phyloP scores from a whole-genome alignment of 2,113 vertebrate genomes.

The Octodon degus region DNA sequence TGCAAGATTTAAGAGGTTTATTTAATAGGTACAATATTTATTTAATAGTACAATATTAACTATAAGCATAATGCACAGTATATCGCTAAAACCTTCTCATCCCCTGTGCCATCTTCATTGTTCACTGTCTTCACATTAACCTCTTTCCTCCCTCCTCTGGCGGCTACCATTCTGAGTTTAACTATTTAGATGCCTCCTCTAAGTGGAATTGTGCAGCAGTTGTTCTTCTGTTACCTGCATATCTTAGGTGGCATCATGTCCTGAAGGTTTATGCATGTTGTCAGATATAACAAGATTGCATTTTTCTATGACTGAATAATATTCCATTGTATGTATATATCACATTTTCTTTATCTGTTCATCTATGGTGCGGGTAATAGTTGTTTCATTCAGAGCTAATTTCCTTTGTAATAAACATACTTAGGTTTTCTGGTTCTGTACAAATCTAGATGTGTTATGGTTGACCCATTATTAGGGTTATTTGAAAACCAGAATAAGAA shows the following conservation, averaged over 20 bases:
- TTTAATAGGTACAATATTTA: too few species aligned
- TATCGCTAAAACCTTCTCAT: background rate
- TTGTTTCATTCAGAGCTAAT: background rate
- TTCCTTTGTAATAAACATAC: constrained; percentile 1
- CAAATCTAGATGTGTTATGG: background rate
- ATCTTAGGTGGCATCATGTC: background rate
- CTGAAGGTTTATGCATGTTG: background rate
- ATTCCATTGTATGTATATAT: background rate
- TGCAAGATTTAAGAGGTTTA: background rate
- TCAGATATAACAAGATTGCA: background rate
- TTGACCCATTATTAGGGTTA: background rate
- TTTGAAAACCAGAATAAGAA: constrained; percentile 44
- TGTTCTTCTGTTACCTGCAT: background rate
- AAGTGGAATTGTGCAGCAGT: background rate
- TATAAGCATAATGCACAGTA: background rate
- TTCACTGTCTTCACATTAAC: background rate
- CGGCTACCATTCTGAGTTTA: background rate
- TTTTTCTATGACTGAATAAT: background rate
- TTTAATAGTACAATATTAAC: background rate
- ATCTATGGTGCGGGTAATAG: background rate
- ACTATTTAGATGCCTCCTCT: background rate
- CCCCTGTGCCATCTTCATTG: background rate
- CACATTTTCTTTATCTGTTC: background rate
- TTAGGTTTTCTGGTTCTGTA: background rate
- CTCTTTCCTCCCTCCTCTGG: background rate